Base-by-base conservation (phyloP, 2,888 invertebrate genomes). In the Tachina lurida region DNA sequence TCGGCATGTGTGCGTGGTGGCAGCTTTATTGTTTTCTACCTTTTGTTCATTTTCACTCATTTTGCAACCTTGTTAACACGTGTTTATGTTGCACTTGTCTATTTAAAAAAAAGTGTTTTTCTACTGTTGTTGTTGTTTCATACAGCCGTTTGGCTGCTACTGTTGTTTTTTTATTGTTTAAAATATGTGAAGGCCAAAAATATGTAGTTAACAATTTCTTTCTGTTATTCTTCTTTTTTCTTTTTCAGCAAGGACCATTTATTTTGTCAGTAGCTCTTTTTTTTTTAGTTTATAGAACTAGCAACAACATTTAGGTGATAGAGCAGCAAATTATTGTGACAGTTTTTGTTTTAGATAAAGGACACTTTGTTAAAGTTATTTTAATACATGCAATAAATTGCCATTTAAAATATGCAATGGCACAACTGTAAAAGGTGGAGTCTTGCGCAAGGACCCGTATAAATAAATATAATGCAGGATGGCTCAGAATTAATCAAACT, bases 1-100 rank as follows among this genome's bases (percentile, higher is more conserved):
- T 68, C 45, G 45, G 71, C 67, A 77, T 83, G 76, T 77, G 70
- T 22, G 47, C 52, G 22, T 12, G 41, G 77, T 73, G 77, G 83
- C 77, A 71, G 71, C 22, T 84, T 78, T 77, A 83, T 77, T 84
- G 67, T 84, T 73, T 68, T 78, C 39, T 19, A 54, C 22, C 15
- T n/a, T 70, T 63, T 2, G 22, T 31, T 39, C 47, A 22, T 58
- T 56, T 63, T 63, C 52, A 65, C 79, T 54, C 41, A 65, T 79
- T 70, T 65, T 82, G 79, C 85, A 79, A 86, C 79, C 79, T 83
- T 86, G 86, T 83, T 83, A 86, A 86, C 86, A 86, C 86, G 83
- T 86, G 83, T 86, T 86, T 86, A 86, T 86, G 83, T 83, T 83
- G 86, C 83, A 86, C 79, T 83, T 83, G 86, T 75, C 79, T 75